Evolutionary conservation across 2,113 vertebrate genomes (phyloP).

Genomic region (Pristiophorus japonicus): DNA sequence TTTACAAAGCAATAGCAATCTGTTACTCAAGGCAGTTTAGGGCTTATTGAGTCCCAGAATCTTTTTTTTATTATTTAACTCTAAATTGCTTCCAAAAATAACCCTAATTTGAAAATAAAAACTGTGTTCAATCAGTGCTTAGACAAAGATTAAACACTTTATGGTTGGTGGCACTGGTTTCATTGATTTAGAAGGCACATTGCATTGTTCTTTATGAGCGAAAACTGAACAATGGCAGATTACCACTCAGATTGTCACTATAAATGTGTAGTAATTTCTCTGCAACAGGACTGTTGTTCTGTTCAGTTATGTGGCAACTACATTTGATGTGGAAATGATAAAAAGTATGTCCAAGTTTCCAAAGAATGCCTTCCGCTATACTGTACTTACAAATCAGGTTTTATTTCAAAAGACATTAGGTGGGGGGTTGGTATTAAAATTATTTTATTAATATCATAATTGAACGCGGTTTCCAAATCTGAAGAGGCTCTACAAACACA

Average conservation of each 20-base stretch:
- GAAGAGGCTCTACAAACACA: not conserved
- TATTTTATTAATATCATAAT: not conserved
- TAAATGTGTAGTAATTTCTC: not conserved
- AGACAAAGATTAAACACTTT: not conserved
- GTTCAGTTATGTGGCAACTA: too few species aligned
- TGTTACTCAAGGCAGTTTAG: not conserved
- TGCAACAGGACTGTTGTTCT: too few species aligned
- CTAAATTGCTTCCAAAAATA: conserved; percentile 16
- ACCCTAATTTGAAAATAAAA: not conserved
- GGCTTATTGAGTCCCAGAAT: not conserved
- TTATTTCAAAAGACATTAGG: not conserved
- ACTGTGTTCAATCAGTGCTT: not conserved
- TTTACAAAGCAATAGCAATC: not conserved
- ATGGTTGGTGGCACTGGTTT: not conserved
- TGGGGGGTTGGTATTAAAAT: not conserved
- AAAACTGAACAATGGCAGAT: not conserved
- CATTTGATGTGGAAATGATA: conserved; percentile 11
- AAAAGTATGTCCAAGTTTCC: not conserved
- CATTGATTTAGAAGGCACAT: not conserved
- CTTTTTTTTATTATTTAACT: not conserved
- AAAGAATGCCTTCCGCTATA: not conserved
- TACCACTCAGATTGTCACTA: not conserved
- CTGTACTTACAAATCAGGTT: not conserved
- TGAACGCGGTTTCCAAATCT: not conserved
- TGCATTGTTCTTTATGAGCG: not conserved